These are phyloP conservation scores for Onychostoma macrolepis DNA, from an alignment of 2,113 vertebrate genomes.

Conservation along the genomic window DNA sequence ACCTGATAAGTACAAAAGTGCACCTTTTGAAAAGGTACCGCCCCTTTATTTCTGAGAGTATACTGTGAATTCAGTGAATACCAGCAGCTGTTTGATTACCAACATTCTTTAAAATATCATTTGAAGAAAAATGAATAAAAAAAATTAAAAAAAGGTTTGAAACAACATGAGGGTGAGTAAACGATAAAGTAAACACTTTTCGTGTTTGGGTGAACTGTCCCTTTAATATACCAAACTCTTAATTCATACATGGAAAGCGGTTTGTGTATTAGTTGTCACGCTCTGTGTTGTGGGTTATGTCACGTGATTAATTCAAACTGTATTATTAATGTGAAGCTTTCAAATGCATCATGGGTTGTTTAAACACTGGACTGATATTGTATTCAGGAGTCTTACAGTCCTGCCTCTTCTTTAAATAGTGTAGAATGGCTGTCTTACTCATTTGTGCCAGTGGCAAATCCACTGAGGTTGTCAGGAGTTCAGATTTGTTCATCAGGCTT, in stretches of 20 bases:
- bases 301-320: background rate
- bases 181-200: no score
- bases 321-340: background rate
- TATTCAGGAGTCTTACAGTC: background rate
- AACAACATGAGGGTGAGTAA: no score
- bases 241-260: background rate
- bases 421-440: background rate
- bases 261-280: background rate
- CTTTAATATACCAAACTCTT: background rate
- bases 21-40: no score
- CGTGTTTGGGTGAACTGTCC: background rate
- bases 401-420: background rate
- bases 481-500: background rate
- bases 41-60: no score
- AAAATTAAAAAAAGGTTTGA: no score
- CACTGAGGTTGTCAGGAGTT: constrained; percentile 31
- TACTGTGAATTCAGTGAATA: no score
- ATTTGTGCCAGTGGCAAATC: background rate
- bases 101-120: no score
- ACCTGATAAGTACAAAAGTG: no score
- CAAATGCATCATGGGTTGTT: background rate
- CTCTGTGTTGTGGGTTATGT: background rate
- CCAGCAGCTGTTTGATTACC: no score
- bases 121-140: no score
- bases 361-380: background rate